These are phyloP conservation scores for Heptranchias perlo DNA, from an alignment of 2,113 vertebrate species.

Conservation along the genomic window DNA sequence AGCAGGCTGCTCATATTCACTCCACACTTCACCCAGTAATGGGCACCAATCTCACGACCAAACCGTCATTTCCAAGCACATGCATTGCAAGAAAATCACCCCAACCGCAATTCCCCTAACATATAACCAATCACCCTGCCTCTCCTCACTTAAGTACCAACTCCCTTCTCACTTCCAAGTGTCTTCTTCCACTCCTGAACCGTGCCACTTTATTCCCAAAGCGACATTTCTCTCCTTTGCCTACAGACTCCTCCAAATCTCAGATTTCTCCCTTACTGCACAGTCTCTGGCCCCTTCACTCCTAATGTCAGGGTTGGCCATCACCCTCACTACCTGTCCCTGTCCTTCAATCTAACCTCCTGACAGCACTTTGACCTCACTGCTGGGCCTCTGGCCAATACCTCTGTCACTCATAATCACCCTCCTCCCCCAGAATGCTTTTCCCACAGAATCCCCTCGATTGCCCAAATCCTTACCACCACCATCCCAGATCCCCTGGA, in stretches of 20 bases:
- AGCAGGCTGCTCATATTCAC: background rate
- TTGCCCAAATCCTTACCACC: background rate
- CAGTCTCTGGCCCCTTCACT: no score
- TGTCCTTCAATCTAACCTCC: background rate
- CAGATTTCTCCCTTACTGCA: background rate
- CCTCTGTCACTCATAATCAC: no score
- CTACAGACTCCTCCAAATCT: background rate
- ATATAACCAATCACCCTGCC: background rate
- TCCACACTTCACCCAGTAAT: background rate
- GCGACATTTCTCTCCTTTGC: background rate
- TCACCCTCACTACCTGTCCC: background rate
- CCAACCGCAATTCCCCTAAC: background rate
- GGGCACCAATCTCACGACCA: background rate
- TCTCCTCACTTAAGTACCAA: background rate
- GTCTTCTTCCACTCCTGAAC: background rate
- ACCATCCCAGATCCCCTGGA: background rate
- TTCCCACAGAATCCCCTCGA: no score
- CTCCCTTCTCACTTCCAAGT: background rate
- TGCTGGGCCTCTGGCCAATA: no score
- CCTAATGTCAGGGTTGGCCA: no score
- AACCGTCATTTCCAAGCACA: no score
- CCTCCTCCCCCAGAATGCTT: no score
- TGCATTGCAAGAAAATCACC: background rate
- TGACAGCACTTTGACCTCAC: no score
- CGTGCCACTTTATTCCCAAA: background rate